phyloP scores from a whole-genome alignment of 1,140 invertebrate species.

The Drosophila novamexicana region DNA sequence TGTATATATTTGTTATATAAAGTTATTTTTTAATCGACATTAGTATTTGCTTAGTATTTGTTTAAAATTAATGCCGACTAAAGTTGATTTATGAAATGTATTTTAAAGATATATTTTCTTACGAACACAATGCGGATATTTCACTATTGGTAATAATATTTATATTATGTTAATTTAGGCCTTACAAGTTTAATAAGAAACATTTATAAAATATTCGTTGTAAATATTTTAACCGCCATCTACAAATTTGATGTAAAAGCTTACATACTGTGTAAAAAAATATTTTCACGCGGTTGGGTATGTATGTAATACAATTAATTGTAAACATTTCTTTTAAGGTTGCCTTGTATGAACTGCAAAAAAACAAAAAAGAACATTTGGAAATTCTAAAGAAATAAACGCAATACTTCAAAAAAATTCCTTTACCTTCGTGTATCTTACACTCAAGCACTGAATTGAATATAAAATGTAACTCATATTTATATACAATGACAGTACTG shows the following conservation, averaged over 20 bases:
- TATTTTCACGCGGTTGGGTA: slow-evolving; percentile 38
- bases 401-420: no score
- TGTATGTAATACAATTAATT: slow-evolving; percentile 13
- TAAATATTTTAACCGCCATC: slow-evolving; percentile 59
- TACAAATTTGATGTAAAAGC: slow-evolving; percentile 60
- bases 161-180: slow-evolving; percentile 38
- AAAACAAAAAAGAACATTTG: background rate
- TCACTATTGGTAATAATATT: slow-evolving; percentile 49
- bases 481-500: slow-evolving; percentile 10
- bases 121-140: slow-evolving; percentile 77
- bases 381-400: background rate
- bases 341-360: slow-evolving; percentile 5
- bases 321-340: slow-evolving; percentile 15
- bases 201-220: slow-evolving; percentile 77
- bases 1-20: slow-evolving; percentile 65
- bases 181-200: slow-evolving; percentile 46
- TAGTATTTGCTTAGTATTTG: slow-evolving; percentile 42
- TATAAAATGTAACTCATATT: slow-evolving; percentile 7
- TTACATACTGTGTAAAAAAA: slow-evolving; percentile 72
- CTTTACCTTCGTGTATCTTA: background rate
- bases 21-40: slow-evolving; percentile 48
- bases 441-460: background rate
- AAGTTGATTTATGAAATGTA: slow-evolving; percentile 63
- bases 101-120: slow-evolving; percentile 61
- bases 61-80: slow-evolving; percentile 50